Conservation (phyloP, 2,113 vertebrate genomes). For the Montifringilla adamsi region DNA sequence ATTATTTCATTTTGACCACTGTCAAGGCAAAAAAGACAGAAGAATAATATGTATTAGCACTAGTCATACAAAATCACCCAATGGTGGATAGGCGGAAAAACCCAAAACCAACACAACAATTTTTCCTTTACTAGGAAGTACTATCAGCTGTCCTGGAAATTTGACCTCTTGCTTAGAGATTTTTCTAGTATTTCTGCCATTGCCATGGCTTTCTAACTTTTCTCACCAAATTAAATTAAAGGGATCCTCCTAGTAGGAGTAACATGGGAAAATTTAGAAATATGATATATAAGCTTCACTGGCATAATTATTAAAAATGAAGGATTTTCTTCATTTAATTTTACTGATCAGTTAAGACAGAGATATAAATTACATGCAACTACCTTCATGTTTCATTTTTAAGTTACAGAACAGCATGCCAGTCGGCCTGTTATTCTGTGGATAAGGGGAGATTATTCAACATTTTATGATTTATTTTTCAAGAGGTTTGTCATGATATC, state of each 20-base stretch:
- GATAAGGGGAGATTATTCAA: neutral
- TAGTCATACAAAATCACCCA: neutral
- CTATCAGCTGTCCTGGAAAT: neutral
- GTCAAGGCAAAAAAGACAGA: neutral
- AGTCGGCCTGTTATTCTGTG: neutral
- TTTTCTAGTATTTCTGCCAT: neutral
- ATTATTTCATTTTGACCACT: neutral
- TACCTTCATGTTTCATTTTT: neutral
- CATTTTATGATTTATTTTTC: neutral
- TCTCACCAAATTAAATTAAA: neutral
- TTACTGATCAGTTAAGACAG: neutral
- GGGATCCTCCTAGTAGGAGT: neutral
- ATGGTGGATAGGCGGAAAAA: neutral
- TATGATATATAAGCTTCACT: neutral
- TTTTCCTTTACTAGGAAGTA: neutral
- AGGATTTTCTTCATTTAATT: neutral
- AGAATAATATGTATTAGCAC: neutral
- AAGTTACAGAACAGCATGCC: neutral
- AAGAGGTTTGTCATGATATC: neutral
- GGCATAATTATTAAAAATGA: neutral
- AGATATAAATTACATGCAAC: neutral
- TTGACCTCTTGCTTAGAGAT: neutral
- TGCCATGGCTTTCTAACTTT: neutral
- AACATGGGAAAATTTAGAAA: neutral
- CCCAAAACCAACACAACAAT: accelerated